Evolutionary conservation across 1,140 invertebrate species (phyloP), one percentile per base, ranked within the genome.

Genomic region (Drosophila paulistorum): DNA sequence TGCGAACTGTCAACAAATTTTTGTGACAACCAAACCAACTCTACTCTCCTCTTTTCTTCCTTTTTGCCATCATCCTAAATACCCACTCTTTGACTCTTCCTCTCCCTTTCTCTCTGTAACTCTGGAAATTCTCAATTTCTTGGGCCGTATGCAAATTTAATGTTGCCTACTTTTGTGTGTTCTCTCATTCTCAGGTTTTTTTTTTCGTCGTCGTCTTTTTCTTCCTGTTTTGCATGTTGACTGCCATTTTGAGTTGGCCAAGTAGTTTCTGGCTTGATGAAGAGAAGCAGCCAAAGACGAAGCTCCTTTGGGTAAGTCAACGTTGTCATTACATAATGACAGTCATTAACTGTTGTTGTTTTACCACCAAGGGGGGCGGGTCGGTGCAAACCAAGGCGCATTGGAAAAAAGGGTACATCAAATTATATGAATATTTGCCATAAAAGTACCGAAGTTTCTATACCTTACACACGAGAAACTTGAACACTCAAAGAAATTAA

Each of bases 241-340:
- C 60, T 62, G 74, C 17, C 9, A 10, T 9, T 14, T 7, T 13
- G 13, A 7, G 39, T 33, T 51, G 39, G 9, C 20, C 45, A 41
- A 30, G 30, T 13, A 20, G 42, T 17, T 33, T 30, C 6, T 39
- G 30, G 10, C 26, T 51, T 51, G 17, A 51, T 51, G 45, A n/a
- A 33, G 35, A 39, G 39, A 13, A 51, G 39, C 33, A 17, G 48
- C 26, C 37, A 58, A 35, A 65, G 35, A 26, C 59, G 35, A 20
- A 51, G 45, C 45, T 51, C 60, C 60, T 23, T 37, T 66, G n/a
- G 26, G 57, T 26, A 42, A 65, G 71, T 68, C 71, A n/a, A 63
- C 74, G 73, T 74, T 80, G 82, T 73, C 79, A 89, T 89, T 89
- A 74, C 79, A 83, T 87, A 87, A 87, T 83, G 84, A 69, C 70